Evolutionary conservation across 2,888 invertebrate species (phyloP), one percentile per base, ranked within the genome.

Genomic region (Lithodes maja): DNA sequence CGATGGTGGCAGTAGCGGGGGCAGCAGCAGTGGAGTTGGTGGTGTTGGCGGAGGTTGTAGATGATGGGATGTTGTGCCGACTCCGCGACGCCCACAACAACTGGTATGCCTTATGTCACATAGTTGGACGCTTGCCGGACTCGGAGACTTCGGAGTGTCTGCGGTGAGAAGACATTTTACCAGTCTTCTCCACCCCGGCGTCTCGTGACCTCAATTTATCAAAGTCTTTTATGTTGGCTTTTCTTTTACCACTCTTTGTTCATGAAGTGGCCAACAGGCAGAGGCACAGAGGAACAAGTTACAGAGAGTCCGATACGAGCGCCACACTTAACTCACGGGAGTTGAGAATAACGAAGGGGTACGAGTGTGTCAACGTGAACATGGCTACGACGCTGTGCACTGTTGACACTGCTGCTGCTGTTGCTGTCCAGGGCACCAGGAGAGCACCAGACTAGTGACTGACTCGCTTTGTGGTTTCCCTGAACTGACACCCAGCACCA

Each of bases 21-120:
- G 83, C 7, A 74, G 83, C 9, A 54, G 74, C 3, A 81, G 77
- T 54, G 78, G 84, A 17, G 69, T 85, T 33, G 81, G 89, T 53
- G 33, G 89, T 68, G 54, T 80, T 77, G 61, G 84, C 68, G 78
- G 83, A 52, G 55, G 33, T 33, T 33, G 33, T 33, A 52, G 89
- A 68, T 85, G 77, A 61, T 78, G 83, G 61, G 69, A 74, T 69
- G 83, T 52, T 78, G 53, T 87, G 87, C 33, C 79, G 53, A 68
- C 87, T 83, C 83, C 84, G 52, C 49, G 87, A 69, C 80, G 87
- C 54, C 87, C 87, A 87, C 52, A 87, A 68, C 71, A 84, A 68
- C n/a, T 54, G 83, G 50, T 80, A 84, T 71, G 87, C 87, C 87
- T 87, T 87, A 84, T 87, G 87, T 83, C 87, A 87, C 87, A 87